Base-by-base conservation (phyloP, 1,140 invertebrate genomes). In the Nephotettix cincticeps region DNA sequence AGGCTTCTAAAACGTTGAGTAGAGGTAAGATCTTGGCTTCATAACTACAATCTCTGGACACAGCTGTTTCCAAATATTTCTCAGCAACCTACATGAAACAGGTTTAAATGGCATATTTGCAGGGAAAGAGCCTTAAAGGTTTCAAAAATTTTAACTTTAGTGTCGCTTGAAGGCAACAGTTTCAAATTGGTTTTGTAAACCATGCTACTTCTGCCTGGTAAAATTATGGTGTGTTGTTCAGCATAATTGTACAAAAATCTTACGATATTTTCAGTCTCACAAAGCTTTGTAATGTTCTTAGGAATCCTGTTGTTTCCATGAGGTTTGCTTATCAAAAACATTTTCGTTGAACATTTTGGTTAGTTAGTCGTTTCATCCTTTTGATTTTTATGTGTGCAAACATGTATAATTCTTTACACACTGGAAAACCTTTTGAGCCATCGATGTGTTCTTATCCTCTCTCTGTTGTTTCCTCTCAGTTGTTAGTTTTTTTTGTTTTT, bases 151-250 rank as follows among this genome's bases (percentile, higher is more conserved):
- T 66, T 66, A 66, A n/a, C 1, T 23, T 66, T 66, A 19, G 13
- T 32, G 27, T 36, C 64, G 36, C 28, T 66, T 32, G 64, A 66
- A 30, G 64, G 64, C 64, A 66, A 36, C 19, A 66, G 19, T 32
- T 66, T 66, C 9, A 66, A 25, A 40, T 19, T 66, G 1, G 64
- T 11, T 19, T 66, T 66, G 64, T n/a, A 66, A 1, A 66, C 64
- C 1, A 30, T 66, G 64, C 64, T 66, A 36, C 64, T 66, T 66
- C 64, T 66, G 1, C 64, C 64, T 66, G 64, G 64, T 17, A 66
- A 36, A 9, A n/a, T n/a, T n/a, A n/a, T n/a, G n/a, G n/a, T n/a
- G n/a, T 66, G 25, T 40, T 36, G 64, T 40, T 66, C 64, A 36
- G 64, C 64, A 40, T 66, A 66, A 25, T 66, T 66, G 28, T 32